Percentiles rank a stretch among this genome's conserved stretches.
phyloP scores from a whole-genome alignment of 2,888 invertebrate genomes.

The Plagodis dolabraria region DNA sequence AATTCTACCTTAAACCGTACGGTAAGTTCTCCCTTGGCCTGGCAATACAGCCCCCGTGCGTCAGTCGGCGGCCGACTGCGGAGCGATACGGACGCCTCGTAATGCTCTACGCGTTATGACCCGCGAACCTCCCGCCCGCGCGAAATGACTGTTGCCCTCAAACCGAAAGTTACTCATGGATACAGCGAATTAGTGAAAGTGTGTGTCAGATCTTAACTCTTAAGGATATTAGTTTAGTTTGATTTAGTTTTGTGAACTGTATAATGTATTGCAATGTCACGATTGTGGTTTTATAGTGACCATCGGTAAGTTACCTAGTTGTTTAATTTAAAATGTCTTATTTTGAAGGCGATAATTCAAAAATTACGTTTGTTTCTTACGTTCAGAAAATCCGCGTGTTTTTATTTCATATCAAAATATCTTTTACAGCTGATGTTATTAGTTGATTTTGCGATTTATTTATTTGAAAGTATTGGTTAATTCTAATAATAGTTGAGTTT shows the following conservation, averaged over 20 bases:
- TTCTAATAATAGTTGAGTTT: too few species aligned
- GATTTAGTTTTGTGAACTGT: slow-evolving; percentile 25
- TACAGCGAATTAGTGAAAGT: slow-evolving; percentile 65
- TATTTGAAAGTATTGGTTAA: too few species aligned
- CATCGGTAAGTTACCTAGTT: slow-evolving; percentile 68
- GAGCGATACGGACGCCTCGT: slow-evolving; percentile 58
- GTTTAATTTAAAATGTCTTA: slow-evolving; percentile 1
- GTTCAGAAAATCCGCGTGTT: too few species aligned
- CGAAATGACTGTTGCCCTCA: slow-evolving; percentile 61
- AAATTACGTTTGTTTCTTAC: too few species aligned
- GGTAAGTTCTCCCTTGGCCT: slow-evolving; percentile 35
- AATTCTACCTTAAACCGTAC: slow-evolving; percentile 1
- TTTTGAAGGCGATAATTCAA: too few species aligned
- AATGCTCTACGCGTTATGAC: slow-evolving; percentile 46
- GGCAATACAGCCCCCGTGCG: slow-evolving; percentile 56
- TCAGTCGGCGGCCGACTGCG: slow-evolving; percentile 72
- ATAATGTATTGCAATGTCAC: slow-evolving; percentile 66
- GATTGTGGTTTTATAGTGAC: slow-evolving; percentile 80
- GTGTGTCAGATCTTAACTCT: slow-evolving; percentile 46
- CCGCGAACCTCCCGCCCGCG: slow-evolving; percentile 43
- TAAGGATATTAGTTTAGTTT: slow-evolving; percentile 17
- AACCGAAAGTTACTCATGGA: slow-evolving; percentile 50
- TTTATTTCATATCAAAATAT: too few species aligned
- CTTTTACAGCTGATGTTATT: too few species aligned
- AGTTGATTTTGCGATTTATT: too few species aligned